A percentile compares a stretch with the other conserved stretches of the same genome.
Evolutionary conservation across 1,140 invertebrate genomes (phyloP).

Genomic region (Heliconius hermathena): DNA sequence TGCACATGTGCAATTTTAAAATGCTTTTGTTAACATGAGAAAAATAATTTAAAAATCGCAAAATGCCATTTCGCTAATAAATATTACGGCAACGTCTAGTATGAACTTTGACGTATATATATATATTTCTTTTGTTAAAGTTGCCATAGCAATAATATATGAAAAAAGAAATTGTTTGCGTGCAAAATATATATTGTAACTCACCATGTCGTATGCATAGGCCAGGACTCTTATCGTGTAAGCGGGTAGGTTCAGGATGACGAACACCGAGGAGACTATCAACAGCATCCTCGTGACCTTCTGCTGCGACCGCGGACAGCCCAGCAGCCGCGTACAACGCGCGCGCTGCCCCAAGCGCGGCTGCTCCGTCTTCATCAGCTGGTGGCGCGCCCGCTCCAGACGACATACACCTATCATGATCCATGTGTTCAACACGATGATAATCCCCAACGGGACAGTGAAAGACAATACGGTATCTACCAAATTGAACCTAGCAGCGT

Average conservation of each 20-base stretch:
- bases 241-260: constrained; percentile 89
- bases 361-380: constrained; percentile 59
- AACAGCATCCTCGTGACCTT: constrained; percentile 92
- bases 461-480: constrained; percentile 88
- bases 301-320: constrained; percentile 80
- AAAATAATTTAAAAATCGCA: not conserved
- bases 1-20: not conserved
- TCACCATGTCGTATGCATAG: constrained; percentile 77
- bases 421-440: constrained; percentile 87
- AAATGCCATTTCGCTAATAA: not conserved
- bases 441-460: constrained; percentile 86
- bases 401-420: constrained; percentile 85
- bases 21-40: too few species aligned
- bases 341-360: constrained; percentile 54
- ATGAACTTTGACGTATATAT: too few species aligned
- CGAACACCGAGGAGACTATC: constrained; percentile 90
- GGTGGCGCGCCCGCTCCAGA: constrained; percentile 55
- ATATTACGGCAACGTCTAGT: not conserved
- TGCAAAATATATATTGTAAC: constrained; percentile 31
- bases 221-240: constrained; percentile 85
- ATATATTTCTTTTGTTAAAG: not conserved
- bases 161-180: not conserved
- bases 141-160: constrained; percentile 2
- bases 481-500: constrained; percentile 85
- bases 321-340: constrained; percentile 44